A percentile compares a stretch with the other conserved stretches of the same genome.
phyloP scores from a whole-genome alignment of 53 echinoderm and acorn worm species.

The Hippasteria phrygiana region DNA sequence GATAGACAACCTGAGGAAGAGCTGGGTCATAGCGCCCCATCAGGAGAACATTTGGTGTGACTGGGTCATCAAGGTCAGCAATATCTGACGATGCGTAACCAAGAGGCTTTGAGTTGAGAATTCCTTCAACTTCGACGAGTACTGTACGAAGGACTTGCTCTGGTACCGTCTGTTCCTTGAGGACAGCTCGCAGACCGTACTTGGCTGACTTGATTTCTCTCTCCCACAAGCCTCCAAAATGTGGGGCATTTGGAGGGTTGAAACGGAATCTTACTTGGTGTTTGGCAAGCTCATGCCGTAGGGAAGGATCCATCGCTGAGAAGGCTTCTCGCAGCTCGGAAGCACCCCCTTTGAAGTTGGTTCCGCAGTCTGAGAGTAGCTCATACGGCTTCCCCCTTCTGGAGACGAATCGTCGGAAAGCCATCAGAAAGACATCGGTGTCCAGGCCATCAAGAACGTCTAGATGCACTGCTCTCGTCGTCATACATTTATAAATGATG shows the following conservation, averaged over 20 bases:
- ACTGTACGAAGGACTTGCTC: conserved; percentile 51
- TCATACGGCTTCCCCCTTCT: conserved; percentile 14
- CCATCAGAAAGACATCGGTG: conserved; percentile 24
- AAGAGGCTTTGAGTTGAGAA: conserved; percentile 34
- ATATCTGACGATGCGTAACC: conserved; percentile 22
- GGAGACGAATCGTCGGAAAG: neutral
- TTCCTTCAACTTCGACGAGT: conserved; percentile 52
- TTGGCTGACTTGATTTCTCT: conserved; percentile 38
- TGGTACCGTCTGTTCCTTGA: neutral
- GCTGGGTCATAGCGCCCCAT: conserved; percentile 61
- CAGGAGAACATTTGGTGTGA: conserved; percentile 61
- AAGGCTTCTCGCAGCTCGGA: conserved; percentile 19
- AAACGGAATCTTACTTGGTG: conserved; percentile 16
- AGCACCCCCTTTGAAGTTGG: conserved; percentile 35
- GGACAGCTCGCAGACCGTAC: conserved; percentile 13
- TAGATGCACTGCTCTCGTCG: conserved; percentile 10
- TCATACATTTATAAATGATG: conserved; percentile 35
- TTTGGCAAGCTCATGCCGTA: neutral
- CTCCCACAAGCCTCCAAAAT: conserved; percentile 58
- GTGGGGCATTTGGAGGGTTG: conserved; percentile 37
- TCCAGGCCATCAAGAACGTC: conserved; percentile 11
- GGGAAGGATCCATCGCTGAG: neutral
- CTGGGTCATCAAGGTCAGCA: conserved; percentile 22
- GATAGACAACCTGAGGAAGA: conserved; percentile 2
- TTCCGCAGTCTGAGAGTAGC: conserved; percentile 20